A percentile compares a stretch with the other conserved stretches of the same genome.
These are phyloP conservation scores for Oryzias curvinotus DNA, from an alignment of 2,113 vertebrate genomes.

Conservation along the genomic window DNA sequence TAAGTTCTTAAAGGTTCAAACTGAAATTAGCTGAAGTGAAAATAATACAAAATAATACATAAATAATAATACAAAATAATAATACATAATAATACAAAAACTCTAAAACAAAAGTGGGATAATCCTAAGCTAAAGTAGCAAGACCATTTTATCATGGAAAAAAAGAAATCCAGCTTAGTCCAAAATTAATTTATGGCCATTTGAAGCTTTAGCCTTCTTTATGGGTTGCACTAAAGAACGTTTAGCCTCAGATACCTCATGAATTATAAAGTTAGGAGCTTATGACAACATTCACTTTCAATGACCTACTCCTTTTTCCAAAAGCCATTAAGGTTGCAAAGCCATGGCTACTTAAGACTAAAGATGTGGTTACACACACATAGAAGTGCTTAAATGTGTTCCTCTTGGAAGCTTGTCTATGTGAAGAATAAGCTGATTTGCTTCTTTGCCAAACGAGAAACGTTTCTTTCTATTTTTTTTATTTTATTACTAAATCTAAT, in stretches of 20 bases:
- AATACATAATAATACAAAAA: too few species aligned
- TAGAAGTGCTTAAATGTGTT: neutral
- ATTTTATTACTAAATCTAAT: conserved; percentile 53
- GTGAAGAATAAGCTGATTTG: conserved; percentile 25
- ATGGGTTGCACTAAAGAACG: conserved; percentile 4
- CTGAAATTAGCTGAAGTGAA: too few species aligned
- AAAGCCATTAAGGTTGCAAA: conserved; percentile 14
- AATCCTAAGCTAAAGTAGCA: too few species aligned
- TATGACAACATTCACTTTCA: conserved; percentile 13
- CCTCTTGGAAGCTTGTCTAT: conserved; percentile 15
- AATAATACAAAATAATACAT: too few species aligned
- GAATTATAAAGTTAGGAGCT: conserved; percentile 33
- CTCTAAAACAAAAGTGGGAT: too few species aligned
- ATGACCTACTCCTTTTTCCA: conserved; percentile 8
- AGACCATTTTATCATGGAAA: conserved; percentile 3
- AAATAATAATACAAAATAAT: too few species aligned
- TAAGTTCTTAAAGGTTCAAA: too few species aligned
- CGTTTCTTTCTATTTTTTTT: conserved; percentile 4
- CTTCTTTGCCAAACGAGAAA: conserved; percentile 23
- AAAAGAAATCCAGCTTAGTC: neutral
- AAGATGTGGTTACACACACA: conserved; percentile 15
- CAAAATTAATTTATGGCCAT: conserved; percentile 12
- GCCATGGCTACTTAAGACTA: conserved; percentile 3
- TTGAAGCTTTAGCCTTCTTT: conserved; percentile 8
- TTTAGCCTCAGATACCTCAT: conserved; percentile 26